A percentile compares a stretch with the other conserved stretches of the same genome.
These are phyloP conservation scores for Trematomus loennbergii DNA, from an alignment of 2,113 vertebrate species.

Conservation along the genomic window DNA sequence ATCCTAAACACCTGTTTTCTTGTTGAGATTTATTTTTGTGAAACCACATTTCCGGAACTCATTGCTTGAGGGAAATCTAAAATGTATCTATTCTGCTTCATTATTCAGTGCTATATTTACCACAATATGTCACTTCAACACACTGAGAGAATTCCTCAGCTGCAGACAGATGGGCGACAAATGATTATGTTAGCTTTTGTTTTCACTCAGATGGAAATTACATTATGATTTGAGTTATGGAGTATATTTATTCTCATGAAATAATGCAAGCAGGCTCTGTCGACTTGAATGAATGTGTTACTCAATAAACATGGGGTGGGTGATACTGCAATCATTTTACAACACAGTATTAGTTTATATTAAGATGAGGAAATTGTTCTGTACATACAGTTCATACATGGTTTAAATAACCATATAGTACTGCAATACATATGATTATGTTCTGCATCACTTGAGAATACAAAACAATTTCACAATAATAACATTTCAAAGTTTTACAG, in stretches of 20 bases:
- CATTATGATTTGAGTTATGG: not conserved
- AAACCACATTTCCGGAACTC: not conserved
- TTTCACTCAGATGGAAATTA: conserved; percentile 26
- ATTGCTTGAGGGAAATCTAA: conserved; percentile 3
- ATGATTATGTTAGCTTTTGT: conserved; percentile 34
- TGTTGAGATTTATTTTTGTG: not conserved
- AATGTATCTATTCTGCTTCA: conserved; percentile 5
- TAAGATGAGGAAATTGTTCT: too few relatives aligned
- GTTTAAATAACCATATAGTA: too few relatives aligned
- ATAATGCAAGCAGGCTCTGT: not conserved
- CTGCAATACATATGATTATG: too few relatives aligned
- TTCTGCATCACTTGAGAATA: too few relatives aligned
- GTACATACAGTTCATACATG: too few relatives aligned
- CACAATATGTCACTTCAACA: not conserved
- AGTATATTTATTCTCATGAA: not conserved
- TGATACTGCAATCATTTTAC: not conserved
- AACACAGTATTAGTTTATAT: not conserved
- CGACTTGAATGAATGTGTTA: not conserved
- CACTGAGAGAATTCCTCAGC: conserved; percentile 10
- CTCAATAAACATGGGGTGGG: too few relatives aligned
- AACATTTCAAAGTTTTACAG: too few relatives aligned
- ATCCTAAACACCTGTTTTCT: not conserved
- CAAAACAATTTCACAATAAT: too few relatives aligned
- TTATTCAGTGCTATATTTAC: conserved; percentile 25
- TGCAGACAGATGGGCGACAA: not conserved